These are phyloP conservation scores for Drosophila buzzatii DNA, from an alignment of 2,888 invertebrate species.

Conservation along the genomic window DNA sequence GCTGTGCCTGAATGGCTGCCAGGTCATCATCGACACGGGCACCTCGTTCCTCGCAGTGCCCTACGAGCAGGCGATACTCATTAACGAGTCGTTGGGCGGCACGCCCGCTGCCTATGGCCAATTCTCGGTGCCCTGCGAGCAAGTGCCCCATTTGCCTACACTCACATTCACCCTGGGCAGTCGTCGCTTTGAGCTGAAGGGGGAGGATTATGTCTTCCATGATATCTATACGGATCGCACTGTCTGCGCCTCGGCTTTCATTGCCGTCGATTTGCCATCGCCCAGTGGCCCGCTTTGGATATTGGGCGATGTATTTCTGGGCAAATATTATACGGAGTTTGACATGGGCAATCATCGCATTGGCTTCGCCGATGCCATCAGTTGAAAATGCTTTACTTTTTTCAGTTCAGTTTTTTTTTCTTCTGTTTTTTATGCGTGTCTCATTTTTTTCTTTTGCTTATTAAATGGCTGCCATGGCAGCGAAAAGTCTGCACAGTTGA, in stretches of 20 bases:
- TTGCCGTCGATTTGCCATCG: slow-evolving; percentile 70
- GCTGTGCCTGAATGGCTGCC: slow-evolving; percentile 58
- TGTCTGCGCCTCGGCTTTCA: slow-evolving; percentile 86
- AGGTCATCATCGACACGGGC: slow-evolving; percentile 86
- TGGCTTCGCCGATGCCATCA: slow-evolving; percentile 84
- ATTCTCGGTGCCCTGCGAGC: slow-evolving; percentile 91
- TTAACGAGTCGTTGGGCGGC: slow-evolving; percentile 93
- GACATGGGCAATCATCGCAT: slow-evolving; percentile 75
- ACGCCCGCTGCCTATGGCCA: slow-evolving; percentile 93
- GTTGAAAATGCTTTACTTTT: slow-evolving; percentile 26
- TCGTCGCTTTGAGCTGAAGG: slow-evolving; percentile 89
- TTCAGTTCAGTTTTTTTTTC: background rate
- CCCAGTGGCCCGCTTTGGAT: slow-evolving; percentile 73
- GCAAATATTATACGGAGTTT: slow-evolving; percentile 73
- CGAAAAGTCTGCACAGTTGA: slow-evolving; percentile 29
- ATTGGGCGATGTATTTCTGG: slow-evolving; percentile 69
- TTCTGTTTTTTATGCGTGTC: background rate
- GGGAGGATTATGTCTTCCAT: slow-evolving; percentile 93
- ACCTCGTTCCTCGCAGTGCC: slow-evolving; percentile 98
- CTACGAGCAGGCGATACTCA: slow-evolving; percentile 88
- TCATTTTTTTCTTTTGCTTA: background rate
- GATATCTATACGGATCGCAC: slow-evolving; percentile 92
- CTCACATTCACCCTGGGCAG: slow-evolving; percentile 92
- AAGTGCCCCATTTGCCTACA: slow-evolving; percentile 91
- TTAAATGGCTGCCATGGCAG: slow-evolving; percentile 53